Evolutionary conservation across 2,797 vertebrate species (phyloP).

Genomic region (Choloepus didactylus): DNA sequence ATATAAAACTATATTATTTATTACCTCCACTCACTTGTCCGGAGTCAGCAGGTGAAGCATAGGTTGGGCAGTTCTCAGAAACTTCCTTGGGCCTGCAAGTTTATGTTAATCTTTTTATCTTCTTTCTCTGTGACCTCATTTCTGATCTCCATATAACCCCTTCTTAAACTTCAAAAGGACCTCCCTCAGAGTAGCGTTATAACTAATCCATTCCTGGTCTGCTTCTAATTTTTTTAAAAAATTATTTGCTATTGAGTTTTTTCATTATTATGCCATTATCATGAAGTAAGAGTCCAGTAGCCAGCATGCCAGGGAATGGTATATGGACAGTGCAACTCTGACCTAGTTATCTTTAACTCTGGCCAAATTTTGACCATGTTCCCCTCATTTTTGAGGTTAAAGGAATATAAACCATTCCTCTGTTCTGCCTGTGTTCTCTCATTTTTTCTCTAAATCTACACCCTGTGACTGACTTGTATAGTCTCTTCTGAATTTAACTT

Average conservation of each 20-base stretch:
- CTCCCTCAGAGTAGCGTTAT: not conserved
- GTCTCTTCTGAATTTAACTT: constrained; percentile 23
- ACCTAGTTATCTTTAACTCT: not conserved
- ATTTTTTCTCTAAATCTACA: not conserved
- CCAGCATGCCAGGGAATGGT: not conserved
- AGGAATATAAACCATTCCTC: not conserved
- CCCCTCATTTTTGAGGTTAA: not conserved
- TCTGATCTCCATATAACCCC: not conserved
- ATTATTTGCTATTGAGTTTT: constrained; percentile 11
- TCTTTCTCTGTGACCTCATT: not conserved
- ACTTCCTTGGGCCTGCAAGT: not conserved
- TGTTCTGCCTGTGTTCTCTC: not conserved
- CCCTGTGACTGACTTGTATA: not conserved
- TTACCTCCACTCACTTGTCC: not conserved
- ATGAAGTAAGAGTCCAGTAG: not conserved
- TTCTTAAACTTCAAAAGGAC: not conserved
- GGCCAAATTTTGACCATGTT: not conserved
- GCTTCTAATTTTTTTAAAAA: not conserved
- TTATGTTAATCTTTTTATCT: not conserved
- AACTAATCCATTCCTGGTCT: not conserved
- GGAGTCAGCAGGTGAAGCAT: not conserved
- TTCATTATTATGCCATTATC: not conserved
- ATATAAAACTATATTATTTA: not conserved
- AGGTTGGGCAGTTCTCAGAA: not conserved
- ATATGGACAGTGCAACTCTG: not conserved